Evolutionary conservation across 2,888 invertebrate genomes (phyloP), one percentile per base, ranked within the genome.

Genomic region (Lasioglossum figueresi): DNA sequence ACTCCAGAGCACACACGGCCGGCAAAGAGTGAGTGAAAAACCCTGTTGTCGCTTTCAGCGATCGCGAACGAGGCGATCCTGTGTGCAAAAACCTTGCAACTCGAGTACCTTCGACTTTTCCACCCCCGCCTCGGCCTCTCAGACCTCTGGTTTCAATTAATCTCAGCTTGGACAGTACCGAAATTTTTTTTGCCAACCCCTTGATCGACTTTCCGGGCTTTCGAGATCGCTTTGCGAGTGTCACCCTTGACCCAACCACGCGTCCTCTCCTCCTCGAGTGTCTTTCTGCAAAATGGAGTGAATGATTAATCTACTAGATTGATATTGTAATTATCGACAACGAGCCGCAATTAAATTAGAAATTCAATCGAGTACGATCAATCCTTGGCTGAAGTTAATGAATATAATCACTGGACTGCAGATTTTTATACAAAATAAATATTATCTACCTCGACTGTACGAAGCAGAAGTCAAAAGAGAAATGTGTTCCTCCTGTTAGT

Each of bases 161-260:
- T 59, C 56, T 23, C n/a, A 6, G n/a, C n/a, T 59, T 23, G 56
- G 27, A 59, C 27, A 59, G 56, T 14, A n/a, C 27, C 56, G 27
- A 59, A 56, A 59, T 27, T 59, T 27, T 56, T 56, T 59, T 23
- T 0, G 2, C 56, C 27, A 12, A 14, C n/a, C 56, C 56, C 27
- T 59, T 59, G 56, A 59, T 59, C 56, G 56, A 56, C 56, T 56
- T 56, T 56, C 56, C n/a, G 12, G n/a, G n/a, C 48, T 48, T 48
- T 16, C 2, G 19, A 48, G 19, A 48, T 19, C 48, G 45, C 23
- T 56, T 56, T 10, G 56, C 56, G 56, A 56, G n/a, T 12, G 56
- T n/a, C 56, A 56, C 56, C 56, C 56, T 56, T 56, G 56, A 56
- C 56, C 56, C n/a, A 27, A 12, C n/a, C n/a, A 5, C 48, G 19